phyloP scores from a whole-genome alignment of 2,113 vertebrate genomes.

The Gracilinanus agilis region DNA sequence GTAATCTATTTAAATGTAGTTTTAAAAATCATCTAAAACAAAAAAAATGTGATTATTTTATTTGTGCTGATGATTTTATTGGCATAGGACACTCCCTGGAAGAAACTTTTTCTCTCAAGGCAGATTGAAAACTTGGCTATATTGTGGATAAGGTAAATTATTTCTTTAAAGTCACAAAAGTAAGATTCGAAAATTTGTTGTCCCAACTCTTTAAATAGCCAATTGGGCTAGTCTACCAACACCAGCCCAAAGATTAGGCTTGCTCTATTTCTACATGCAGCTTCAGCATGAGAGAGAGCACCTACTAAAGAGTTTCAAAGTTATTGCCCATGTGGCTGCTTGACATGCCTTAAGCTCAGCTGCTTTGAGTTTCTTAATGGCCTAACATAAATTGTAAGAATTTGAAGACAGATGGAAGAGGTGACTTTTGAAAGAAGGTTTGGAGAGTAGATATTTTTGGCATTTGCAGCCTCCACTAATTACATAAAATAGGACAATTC shows the following conservation, averaged over 20 bases:
- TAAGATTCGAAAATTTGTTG: too few relatives aligned
- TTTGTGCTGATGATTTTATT: background rate
- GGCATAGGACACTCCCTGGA: background rate
- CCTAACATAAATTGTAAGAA: background rate
- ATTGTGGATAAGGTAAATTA: background rate
- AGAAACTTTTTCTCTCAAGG: background rate
- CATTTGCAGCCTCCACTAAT: background rate
- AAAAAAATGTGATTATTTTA: background rate
- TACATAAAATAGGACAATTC: background rate
- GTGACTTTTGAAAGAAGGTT: background rate
- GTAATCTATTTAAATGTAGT: background rate
- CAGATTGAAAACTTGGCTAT: background rate
- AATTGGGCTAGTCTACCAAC: background rate
- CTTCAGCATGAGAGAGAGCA: background rate
- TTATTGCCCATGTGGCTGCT: background rate
- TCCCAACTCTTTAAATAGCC: background rate
- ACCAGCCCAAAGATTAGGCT: too few relatives aligned
- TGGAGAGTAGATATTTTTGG: background rate
- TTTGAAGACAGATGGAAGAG: background rate
- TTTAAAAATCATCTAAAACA: background rate
- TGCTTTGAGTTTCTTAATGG: background rate
- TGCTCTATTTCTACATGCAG: too few relatives aligned
- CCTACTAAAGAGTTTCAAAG: background rate
- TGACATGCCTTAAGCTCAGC: background rate
- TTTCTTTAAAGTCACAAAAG: background rate